Evolutionary conservation across 2,888 invertebrate species (phyloP).

Genomic region (Melolontha melolontha): DNA sequence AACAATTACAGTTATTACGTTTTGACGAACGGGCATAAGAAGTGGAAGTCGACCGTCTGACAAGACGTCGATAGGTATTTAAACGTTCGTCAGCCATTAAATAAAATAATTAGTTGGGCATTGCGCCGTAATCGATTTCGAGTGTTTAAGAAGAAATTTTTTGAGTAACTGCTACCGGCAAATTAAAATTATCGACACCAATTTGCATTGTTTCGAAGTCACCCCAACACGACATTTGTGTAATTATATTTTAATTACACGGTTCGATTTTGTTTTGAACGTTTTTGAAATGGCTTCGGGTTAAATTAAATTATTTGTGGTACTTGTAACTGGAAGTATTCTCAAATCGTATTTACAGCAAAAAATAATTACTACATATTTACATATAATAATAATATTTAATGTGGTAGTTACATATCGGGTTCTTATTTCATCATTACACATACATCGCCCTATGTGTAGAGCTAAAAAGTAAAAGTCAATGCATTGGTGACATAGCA

Average conservation of each 20-base stretch:
- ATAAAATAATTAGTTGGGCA: slow-evolving; percentile 25
- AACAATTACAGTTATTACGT: slow-evolving; percentile 19
- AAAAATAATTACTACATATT: too few species aligned
- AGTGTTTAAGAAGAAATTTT: slow-evolving; percentile 18
- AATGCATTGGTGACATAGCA: too few species aligned
- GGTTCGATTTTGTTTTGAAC: not conserved
- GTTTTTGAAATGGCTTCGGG: too few species aligned
- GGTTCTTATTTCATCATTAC: too few species aligned
- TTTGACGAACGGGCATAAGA: slow-evolving; percentile 3
- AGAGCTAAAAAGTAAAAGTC: too few species aligned
- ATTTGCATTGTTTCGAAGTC: not conserved
- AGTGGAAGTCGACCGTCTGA: not conserved
- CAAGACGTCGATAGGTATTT: not conserved
- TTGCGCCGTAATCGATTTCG: slow-evolving; percentile 18
- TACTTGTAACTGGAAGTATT: too few species aligned
- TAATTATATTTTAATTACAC: slow-evolving; percentile 9
- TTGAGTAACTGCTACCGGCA: not conserved
- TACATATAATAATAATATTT: too few species aligned
- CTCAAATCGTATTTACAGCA: too few species aligned
- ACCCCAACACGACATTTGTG: too few species aligned
- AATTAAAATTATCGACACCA: slow-evolving; percentile 19
- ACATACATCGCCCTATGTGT: too few species aligned
- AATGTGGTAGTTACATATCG: too few species aligned
- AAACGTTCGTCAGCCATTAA: slow-evolving; percentile 16
- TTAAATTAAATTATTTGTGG: too few species aligned